Evolutionary conservation across 1,140 invertebrate genomes (phyloP), one percentile per base, ranked within the genome.

Genomic region (Heliconius nattereri): DNA sequence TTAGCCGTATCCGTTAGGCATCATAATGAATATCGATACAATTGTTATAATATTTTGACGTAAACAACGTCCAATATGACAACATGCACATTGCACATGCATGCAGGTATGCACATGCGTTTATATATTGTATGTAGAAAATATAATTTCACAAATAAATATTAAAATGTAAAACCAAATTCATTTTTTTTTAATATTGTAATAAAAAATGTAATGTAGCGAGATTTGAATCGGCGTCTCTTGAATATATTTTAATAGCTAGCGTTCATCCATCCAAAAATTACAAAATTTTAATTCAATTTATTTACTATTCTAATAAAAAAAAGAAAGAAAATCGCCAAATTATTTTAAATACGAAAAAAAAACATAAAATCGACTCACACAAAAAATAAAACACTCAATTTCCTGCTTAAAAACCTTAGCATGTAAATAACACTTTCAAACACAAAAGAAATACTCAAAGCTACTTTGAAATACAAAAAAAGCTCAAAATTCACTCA

Each of bases 41-140:
- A 66, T 66, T 66, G 60, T 66, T 66, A 66, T 66, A 5, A 66
- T 66, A 29, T 66, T 66, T 66, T 29, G 60, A 66, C 26, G 60
- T 66, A 66, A 66, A 66, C 60, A 66, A 29, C 60, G 60, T 66
- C 23, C 29, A 66, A 29, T 11, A 66, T 66, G 26, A 66, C 26
- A 73, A 73, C 72, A 73, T 49, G 49, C 72, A 73, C 72, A 73
- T 45, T 49, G 49, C 72, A 73, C 72, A 49, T 45, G 37, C 35
- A 73, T 73, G n/a, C 26, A 87, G 11, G 60, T 29, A 66, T 60
- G 20, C n/a, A 26, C 54, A 23, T 57, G 54, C 54, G 7, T n/a
- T 57, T 8, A 23, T 23, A 54, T 60, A 23, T 66, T 16, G 60
- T 29, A 66, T 20, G 49, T 7, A 20, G 19, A 52, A 52, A 52